Evolutionary conservation across 1,140 invertebrate species (phyloP).

Genomic region (Calosoma granatense): DNA sequence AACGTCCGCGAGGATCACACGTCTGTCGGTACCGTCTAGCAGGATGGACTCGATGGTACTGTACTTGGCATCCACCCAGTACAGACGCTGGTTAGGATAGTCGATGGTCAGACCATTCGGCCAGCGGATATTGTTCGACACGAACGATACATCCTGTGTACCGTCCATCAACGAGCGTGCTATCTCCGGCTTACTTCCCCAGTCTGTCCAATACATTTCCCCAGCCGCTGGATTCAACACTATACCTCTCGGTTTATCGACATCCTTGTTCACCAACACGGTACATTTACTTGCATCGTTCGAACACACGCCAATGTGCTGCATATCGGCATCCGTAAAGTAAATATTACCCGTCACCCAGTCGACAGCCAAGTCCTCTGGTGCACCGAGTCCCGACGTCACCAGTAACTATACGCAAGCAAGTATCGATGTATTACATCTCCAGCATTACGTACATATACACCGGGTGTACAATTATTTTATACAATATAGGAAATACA

Average conservation of each 20-base stretch:
- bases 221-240: slow-evolving; percentile 50
- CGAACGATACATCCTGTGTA: slow-evolving; percentile 42
- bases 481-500: too few species aligned
- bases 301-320: slow-evolving; percentile 64
- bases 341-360: slow-evolving; percentile 73
- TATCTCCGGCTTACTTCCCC: slow-evolving; percentile 62
- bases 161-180: slow-evolving; percentile 81
- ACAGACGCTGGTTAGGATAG: slow-evolving; percentile 62
- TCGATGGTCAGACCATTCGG: slow-evolving; percentile 87
- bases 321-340: slow-evolving; percentile 63
- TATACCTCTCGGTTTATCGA: slow-evolving; percentile 50
- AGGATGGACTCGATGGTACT: slow-evolving; percentile 63
- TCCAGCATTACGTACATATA: too few species aligned
- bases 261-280: slow-evolving; percentile 44
- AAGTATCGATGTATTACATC: slow-evolving; percentile 15
- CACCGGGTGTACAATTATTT: too few species aligned
- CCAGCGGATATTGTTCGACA: slow-evolving; percentile 59
- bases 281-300: slow-evolving; percentile 50
- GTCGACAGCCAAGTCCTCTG: slow-evolving; percentile 70
- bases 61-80: slow-evolving; percentile 70
- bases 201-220: slow-evolving; percentile 80
- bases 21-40: slow-evolving; percentile 61
- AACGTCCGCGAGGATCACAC: slow-evolving; percentile 42
- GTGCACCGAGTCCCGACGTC: slow-evolving; percentile 53
- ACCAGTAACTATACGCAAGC: slow-evolving; percentile 44